phyloP scores from a whole-genome alignment of 2,113 vertebrate genomes.

The rat (Rattus norvegicus) region DNA sequence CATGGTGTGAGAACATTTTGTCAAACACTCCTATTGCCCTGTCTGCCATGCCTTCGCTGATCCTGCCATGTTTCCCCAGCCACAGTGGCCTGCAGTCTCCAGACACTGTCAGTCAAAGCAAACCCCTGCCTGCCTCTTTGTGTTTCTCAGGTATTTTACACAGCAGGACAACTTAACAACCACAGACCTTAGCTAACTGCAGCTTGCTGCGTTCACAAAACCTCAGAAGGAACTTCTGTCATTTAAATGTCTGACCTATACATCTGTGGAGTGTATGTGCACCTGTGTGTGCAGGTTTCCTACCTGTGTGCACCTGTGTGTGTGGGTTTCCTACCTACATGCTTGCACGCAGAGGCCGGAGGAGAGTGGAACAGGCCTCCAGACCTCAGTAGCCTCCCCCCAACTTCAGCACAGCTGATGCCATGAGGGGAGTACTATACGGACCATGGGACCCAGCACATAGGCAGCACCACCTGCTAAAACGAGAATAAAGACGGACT shows the following conservation, averaged over 20 bases:
- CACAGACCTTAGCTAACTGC: neutral
- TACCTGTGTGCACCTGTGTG: neutral
- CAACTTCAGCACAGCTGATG: neutral
- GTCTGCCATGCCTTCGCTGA: neutral
- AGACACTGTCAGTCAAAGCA: neutral
- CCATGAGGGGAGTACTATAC: neutral
- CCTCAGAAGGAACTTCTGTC: neutral
- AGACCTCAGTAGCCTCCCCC: neutral
- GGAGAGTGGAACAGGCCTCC: no score
- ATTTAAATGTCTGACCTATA: neutral
- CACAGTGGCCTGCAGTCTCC: neutral
- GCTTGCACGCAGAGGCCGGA: neutral
- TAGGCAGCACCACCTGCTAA: neutral
- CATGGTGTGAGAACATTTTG: no score
- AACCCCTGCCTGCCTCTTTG: fast-evolving
- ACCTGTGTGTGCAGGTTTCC: neutral
- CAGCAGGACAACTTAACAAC: neutral
- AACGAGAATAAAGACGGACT: no score
- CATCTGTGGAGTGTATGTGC: neutral
- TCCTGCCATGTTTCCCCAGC: no score
- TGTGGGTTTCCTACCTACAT: neutral
- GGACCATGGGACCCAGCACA: neutral
- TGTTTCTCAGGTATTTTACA: neutral
- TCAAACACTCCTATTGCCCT: neutral
- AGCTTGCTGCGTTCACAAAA: neutral